phyloP scores from a whole-genome alignment of 2,113 vertebrate species.

The Microcebus griseorufus region DNA sequence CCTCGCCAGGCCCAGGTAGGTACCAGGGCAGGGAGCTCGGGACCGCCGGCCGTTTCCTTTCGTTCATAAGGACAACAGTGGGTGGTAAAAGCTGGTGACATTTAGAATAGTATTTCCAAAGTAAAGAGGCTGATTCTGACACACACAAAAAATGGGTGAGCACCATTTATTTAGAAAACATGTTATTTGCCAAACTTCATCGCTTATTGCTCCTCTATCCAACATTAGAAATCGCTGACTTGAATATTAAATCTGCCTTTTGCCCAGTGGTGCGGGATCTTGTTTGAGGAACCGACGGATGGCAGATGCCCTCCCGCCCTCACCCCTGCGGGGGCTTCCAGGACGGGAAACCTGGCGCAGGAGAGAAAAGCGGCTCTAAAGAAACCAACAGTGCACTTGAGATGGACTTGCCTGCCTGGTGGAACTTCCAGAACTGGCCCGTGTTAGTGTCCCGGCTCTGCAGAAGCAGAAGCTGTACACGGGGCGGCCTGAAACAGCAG shows the following conservation, averaged over 20 bases:
- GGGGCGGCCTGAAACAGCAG: fast-evolving
- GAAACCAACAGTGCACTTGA: fast-evolving
- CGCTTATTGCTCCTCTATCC: fast-evolving
- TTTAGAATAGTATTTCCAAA: neutral
- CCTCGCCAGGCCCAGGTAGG: fast-evolving
- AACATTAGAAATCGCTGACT: fast-evolving
- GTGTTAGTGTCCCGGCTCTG: fast-evolving
- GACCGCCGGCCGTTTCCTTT: fast-evolving
- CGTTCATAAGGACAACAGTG: fast-evolving
- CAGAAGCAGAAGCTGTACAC: fast-evolving
- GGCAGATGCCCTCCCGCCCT: fast-evolving
- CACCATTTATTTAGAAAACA: fast-evolving
- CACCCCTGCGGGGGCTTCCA: neutral
- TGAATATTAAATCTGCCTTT: fast-evolving
- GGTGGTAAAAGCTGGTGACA: too few species aligned
- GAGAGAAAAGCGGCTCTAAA: too few species aligned
- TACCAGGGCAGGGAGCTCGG: fast-evolving
- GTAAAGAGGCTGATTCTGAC: neutral
- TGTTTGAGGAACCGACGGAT: fast-evolving
- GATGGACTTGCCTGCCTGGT: fast-evolving
- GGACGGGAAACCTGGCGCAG: too few species aligned
- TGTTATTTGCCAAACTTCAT: fast-evolving
- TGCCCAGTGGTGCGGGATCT: fast-evolving
- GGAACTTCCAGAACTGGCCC: too few species aligned
- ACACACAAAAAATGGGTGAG: fast-evolving